Evolutionary conservation across 1,140 invertebrate genomes (phyloP), one percentile per base, ranked within the genome.

Genomic region (Popillia japonica): DNA sequence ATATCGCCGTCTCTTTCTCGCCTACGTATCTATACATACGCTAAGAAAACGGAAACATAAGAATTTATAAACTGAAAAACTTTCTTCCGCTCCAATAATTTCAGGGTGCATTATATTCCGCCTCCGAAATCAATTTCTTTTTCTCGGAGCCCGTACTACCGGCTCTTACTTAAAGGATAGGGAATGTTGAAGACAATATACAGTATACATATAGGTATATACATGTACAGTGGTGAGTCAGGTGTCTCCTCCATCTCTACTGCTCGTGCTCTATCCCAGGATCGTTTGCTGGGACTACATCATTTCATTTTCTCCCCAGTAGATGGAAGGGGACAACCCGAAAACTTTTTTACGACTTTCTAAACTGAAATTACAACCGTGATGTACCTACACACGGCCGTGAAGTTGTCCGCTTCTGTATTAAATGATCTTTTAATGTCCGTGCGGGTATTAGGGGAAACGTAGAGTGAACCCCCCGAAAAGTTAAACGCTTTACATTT

Each of bases 291-390:
- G 27, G 27, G 27, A 34, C 27, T 34, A 55, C 48, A 55, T 55
- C 48, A 55, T 55, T 55, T 55, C 48, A 17, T 55, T 55, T 48
- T 55, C 17, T 55, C 48, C 4, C 27, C 27, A 34, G 27, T 34
- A 34, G 48, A 55, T 55, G 48, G 48, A n/a, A 34, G 27, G n/a
- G 27, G 48, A 55, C 17, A 55, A 55, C 48, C 48, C 14, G 48
- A 55, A 55, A 55, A 55, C 48, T 55, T 55, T 55, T 55, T 55
- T 55, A 55, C 48, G 48, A 55, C 48, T 55, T 55, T 55, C 48
- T 55, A 55, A 55, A 55, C 48, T 55, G 48, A 55, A 55, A 55
- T 55, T 55, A 55, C 14, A 55, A 17, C 48, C 48, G 48, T 55
- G 14, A 17, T 17, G 11, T 55, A 55, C 48, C 27, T 34, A 34